Percentiles rank a stretch among this genome's conserved stretches.
Evolutionary conservation across 2,888 invertebrate genomes (phyloP).

Genomic region (Dryadula phaetusa): DNA sequence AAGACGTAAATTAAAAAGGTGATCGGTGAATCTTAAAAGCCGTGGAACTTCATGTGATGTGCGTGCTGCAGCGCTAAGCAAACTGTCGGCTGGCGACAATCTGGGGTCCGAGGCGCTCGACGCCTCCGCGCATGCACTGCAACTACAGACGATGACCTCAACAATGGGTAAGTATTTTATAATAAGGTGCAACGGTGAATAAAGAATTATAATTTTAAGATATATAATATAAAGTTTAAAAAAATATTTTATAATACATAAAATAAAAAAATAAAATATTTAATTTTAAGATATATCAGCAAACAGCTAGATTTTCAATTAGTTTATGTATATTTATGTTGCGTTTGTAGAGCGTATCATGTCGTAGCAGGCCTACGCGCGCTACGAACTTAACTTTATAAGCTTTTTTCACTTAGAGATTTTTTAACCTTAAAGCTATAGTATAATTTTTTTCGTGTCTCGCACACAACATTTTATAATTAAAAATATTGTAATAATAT

Average conservation of each 20-base stretch:
- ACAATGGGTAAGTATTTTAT: constrained; percentile 76
- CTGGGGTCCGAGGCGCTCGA: constrained; percentile 77
- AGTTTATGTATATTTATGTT: not conserved
- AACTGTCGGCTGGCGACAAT: constrained; percentile 76
- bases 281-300: not conserved
- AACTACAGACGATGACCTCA: constrained; percentile 82
- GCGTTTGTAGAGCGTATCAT: constrained; percentile 30
- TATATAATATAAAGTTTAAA: not conserved
- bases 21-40: constrained; percentile 68
- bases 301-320: not conserved
- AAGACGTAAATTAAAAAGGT: constrained; percentile 79
- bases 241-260: not conserved
- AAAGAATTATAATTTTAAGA: not conserved
- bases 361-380: constrained; percentile 35
- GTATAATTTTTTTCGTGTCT: not conserved
- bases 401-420: not conserved
- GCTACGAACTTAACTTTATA: constrained; percentile 28
- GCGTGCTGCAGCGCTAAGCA: constrained; percentile 66
- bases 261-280: not conserved
- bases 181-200: not conserved
- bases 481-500: no score
- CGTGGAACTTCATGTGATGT: constrained; percentile 75
- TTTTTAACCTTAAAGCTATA: not conserved
- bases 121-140: constrained; percentile 73
- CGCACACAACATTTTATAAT: no score